phyloP scores from a whole-genome alignment of 1,140 invertebrate genomes.

The Lepidurus arcticus region DNA sequence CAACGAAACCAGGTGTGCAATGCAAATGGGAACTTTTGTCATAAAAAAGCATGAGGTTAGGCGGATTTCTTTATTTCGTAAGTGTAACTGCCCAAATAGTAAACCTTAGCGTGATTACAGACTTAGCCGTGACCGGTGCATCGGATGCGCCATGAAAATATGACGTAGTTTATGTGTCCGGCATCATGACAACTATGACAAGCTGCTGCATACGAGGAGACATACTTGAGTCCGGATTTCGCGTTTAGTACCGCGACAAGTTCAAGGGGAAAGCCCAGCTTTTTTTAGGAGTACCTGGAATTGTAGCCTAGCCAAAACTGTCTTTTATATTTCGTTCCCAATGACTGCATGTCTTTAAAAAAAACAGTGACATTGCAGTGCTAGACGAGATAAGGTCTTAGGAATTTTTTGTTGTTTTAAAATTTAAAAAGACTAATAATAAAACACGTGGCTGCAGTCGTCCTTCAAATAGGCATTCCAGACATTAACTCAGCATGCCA shows the following conservation, averaged over 20 bases:
- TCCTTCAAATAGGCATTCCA: no score
- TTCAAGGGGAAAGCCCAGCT: background rate
- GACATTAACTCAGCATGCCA: no score
- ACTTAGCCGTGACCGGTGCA: slow-evolving; percentile 8
- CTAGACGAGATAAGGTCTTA: no score
- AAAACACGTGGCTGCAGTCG: no score
- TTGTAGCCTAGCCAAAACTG: background rate
- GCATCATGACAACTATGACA: background rate
- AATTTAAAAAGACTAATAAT: no score
- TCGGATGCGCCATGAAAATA: slow-evolving; percentile 9
- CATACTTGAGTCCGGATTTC: background rate
- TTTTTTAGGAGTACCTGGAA: background rate
- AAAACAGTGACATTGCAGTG: no score
- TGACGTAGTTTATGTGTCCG: background rate
- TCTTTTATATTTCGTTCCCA: no score
- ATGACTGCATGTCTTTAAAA: no score
- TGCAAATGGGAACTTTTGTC: background rate
- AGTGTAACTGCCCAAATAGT: background rate
- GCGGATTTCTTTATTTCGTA: background rate
- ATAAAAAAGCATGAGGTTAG: background rate
- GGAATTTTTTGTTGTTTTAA: no score
- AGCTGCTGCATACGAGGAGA: background rate
- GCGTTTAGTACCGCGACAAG: slow-evolving; percentile 6
- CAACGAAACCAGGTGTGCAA: background rate
- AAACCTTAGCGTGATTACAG: slow-evolving; percentile 4